These are phyloP conservation scores for Blastobasis lacticolella DNA, from an alignment of 2,888 invertebrate species.

Conservation along the genomic window DNA sequence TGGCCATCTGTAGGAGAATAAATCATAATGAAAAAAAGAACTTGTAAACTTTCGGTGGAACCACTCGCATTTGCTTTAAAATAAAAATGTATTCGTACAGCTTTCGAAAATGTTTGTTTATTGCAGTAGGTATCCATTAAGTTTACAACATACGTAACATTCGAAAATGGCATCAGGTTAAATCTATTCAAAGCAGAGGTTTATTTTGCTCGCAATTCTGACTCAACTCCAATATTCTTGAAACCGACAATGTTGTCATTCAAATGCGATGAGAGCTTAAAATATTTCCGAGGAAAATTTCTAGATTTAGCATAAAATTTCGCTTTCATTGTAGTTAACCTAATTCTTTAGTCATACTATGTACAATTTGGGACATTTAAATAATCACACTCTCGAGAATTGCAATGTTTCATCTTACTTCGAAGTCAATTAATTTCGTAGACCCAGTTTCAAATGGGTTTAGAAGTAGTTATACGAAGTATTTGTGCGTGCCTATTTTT, in stretches of 20 bases:
- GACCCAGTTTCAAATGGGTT: slow-evolving; percentile 34
- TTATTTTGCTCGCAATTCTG: slow-evolving; percentile 22
- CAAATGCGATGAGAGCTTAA: no score
- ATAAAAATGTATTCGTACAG: no score
- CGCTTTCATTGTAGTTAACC: no score
- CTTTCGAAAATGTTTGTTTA: slow-evolving; percentile 3
- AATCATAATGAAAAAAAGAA: not conserved
- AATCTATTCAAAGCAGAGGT: slow-evolving; percentile 29
- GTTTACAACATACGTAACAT: slow-evolving; percentile 26
- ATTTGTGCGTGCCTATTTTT: not conserved
- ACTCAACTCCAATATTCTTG: slow-evolving; percentile 15
- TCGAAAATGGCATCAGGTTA: slow-evolving; percentile 18
- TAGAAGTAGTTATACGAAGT: slow-evolving; percentile 5
- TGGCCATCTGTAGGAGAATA: slow-evolving; percentile 75
- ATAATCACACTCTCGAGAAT: no score
- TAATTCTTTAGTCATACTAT: no score
- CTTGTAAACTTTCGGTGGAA: no score
- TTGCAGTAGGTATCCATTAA: slow-evolving; percentile 10
- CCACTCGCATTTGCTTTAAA: no score
- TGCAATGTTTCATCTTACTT: no score
- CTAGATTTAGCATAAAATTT: no score
- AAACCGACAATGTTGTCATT: slow-evolving; percentile 8
- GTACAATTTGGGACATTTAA: no score
- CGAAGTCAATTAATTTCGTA: slow-evolving; percentile 1
- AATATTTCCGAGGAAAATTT: no score